Conservation (phyloP, 2,113 vertebrate genomes). For the Poeciliopsis occidentalis region DNA sequence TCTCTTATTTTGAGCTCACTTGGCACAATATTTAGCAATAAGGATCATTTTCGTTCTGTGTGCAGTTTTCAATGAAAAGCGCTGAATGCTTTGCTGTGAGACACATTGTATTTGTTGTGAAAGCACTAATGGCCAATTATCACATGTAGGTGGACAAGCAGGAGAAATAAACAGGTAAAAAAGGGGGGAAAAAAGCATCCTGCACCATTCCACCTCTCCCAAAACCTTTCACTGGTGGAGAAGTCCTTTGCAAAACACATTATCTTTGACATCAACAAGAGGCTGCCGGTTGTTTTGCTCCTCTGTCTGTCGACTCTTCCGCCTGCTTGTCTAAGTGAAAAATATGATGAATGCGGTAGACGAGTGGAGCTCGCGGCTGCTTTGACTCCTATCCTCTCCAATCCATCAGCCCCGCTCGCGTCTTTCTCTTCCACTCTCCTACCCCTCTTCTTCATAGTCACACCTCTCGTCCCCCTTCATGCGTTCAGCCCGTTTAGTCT, state of each 20-base stretch:
- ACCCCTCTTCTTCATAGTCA: constrained; percentile 54
- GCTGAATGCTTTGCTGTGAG: not conserved
- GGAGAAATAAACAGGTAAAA: not conserved
- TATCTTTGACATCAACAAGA: constrained; percentile 47
- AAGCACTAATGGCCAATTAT: not conserved
- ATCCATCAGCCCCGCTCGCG: constrained; percentile 60
- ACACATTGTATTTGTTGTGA: not conserved
- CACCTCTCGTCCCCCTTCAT: constrained; percentile 46
- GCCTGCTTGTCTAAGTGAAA: constrained; percentile 53
- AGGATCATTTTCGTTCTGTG: not conserved
- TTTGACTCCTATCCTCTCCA: constrained; percentile 58
- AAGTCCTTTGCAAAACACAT: constrained; percentile 44
- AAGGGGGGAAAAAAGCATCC: not conserved
- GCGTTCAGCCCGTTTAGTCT: constrained; percentile 47
- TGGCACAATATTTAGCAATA: not conserved
- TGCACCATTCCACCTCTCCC: constrained; percentile 2
- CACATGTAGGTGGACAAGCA: constrained; percentile 10
- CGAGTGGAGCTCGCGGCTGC: constrained; percentile 53
- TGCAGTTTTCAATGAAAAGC: not conserved
- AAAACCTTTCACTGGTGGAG: constrained; percentile 19
- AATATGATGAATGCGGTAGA: constrained; percentile 65
- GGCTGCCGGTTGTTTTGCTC: constrained; percentile 57
- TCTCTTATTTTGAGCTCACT: not conserved
- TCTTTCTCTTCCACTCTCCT: constrained; percentile 54
- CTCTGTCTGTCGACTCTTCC: constrained; percentile 47